Base-by-base conservation (phyloP, 2,797 vertebrate species). In the Crypturellus tataupa region DNA sequence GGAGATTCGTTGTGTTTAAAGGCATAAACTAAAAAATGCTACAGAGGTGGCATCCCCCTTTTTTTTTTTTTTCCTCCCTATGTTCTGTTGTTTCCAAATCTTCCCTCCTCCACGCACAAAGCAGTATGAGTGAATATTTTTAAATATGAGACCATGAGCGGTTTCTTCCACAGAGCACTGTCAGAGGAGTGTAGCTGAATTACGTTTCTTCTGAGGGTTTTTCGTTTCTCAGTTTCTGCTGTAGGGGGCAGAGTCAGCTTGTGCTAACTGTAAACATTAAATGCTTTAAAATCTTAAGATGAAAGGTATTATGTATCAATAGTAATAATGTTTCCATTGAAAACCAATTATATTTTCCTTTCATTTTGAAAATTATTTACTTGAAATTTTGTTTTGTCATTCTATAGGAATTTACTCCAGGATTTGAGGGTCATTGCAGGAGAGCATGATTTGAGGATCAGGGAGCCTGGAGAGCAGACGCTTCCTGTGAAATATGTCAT, bases 381-480 rank as follows among this genome's bases (percentile, higher is more conserved):
- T 40, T 83, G 31, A 89, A 55, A 10, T 40, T 71, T 4, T 40
- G 8, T 65, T 69, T 39, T 89, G 56, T 70, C 73, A 6, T 90
- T 62, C 65, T 44, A 17, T 85, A 98, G 97, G 79, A 93, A 94
- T 12, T 31, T 53, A 8, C 79, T 84, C 5, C 51, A 81, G 31
- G 72, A 53, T 24, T 63, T 97, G 91, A 95, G 69, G 2, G 96
- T 98, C 70, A 97, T 89, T 82, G 97, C 97, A 85, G 98, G 98
- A 69, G 97, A 98, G 55, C 76, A 98, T 8, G 89, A 98, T 83
- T 80, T 98, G 78, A 93, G 70, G 31, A 33, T 95, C 49, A 83
- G 23, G 27, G 98, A 98, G n/a, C 60, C 10, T 5, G 97, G 96
- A 19, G 98, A 99, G 89, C 98, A 98, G 96, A 97, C 93, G 1